Percentiles rank a stretch among this genome's conserved stretches.
These are phyloP conservation scores for Drosophila melanica DNA, from an alignment of 1,140 invertebrate species.

Conservation along the genomic window DNA sequence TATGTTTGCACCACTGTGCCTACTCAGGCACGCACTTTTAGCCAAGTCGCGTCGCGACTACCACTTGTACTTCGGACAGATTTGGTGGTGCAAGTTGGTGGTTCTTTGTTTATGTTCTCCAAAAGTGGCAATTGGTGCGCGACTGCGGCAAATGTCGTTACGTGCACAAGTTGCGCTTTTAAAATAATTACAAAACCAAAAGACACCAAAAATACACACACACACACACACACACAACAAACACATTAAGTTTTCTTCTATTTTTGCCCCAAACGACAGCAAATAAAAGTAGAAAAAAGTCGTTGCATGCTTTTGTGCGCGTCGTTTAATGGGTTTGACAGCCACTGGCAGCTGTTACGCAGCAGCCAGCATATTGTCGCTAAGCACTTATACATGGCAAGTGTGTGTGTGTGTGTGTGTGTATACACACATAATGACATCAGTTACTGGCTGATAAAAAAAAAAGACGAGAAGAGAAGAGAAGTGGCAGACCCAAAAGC, in stretches of 20 bases:
- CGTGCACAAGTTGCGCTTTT: slow-evolving; percentile 81
- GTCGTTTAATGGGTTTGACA: slow-evolving; percentile 61
- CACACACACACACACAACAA: background rate
- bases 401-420: slow-evolving; percentile 8
- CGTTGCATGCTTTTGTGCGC: slow-evolving; percentile 69
- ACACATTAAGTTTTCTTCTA: slow-evolving; percentile 9
- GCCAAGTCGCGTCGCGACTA: slow-evolving; percentile 2
- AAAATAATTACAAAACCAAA: slow-evolving; percentile 74
- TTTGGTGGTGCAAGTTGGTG: slow-evolving; percentile 15
- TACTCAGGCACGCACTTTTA: slow-evolving; percentile 18
- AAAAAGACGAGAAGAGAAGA: too few species aligned
- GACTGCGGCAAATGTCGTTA: slow-evolving; percentile 76
- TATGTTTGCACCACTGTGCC: slow-evolving; percentile 11
- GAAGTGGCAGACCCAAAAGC: slow-evolving; percentile 33
- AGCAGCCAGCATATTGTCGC: slow-evolving; percentile 50
- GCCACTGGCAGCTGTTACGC: slow-evolving; percentile 74
- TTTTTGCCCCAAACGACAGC: slow-evolving; percentile 13
- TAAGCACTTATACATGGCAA: slow-evolving; percentile 3
- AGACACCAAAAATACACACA: slow-evolving; percentile 26
- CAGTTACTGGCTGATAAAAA: slow-evolving; percentile 57
- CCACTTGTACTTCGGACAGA: slow-evolving; percentile 1
- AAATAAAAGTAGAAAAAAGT: slow-evolving; percentile 39
- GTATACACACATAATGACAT: slow-evolving; percentile 66
- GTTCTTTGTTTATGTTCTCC: slow-evolving; percentile 68
- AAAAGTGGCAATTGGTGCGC: slow-evolving; percentile 75